phyloP scores from a whole-genome alignment of 2,888 invertebrate genomes.

The Tupiocoris notatus region DNA sequence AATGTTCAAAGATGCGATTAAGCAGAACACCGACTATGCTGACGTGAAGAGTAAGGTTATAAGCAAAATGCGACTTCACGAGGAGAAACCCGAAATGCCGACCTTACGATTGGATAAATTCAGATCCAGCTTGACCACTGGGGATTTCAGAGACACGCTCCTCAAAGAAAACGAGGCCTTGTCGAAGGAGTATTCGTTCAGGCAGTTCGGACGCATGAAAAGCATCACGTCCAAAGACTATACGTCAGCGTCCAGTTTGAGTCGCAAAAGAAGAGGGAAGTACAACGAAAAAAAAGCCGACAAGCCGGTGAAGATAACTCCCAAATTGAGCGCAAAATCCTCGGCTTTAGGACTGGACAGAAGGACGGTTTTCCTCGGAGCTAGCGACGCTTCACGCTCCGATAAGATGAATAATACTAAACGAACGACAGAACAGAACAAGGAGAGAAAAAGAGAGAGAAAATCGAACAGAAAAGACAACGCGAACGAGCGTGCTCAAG shows the following conservation, averaged over 20 bases:
- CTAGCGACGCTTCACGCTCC: neutral
- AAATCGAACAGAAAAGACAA: too few relatives aligned
- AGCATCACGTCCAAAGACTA: neutral
- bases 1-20: constrained; percentile 19
- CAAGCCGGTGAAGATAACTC: neutral
- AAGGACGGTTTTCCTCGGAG: neutral
- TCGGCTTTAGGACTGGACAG: neutral
- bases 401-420: neutral
- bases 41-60: too few relatives aligned
- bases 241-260: neutral
- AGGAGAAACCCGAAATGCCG: too few relatives aligned
- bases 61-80: too few relatives aligned
- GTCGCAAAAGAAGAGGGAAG: neutral
- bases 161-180: neutral
- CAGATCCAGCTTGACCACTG: too few relatives aligned
- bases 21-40: too few relatives aligned
- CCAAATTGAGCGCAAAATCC: neutral
- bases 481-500: too few relatives aligned
- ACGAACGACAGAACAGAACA: too few relatives aligned
- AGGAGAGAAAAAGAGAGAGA: too few relatives aligned
- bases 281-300: neutral
- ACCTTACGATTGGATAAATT: too few relatives aligned
- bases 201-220: neutral
- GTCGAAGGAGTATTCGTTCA: neutral
- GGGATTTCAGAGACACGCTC: too few relatives aligned